Conservation (phyloP, 2,888 invertebrate genomes). For the Ferrisia virgata region DNA sequence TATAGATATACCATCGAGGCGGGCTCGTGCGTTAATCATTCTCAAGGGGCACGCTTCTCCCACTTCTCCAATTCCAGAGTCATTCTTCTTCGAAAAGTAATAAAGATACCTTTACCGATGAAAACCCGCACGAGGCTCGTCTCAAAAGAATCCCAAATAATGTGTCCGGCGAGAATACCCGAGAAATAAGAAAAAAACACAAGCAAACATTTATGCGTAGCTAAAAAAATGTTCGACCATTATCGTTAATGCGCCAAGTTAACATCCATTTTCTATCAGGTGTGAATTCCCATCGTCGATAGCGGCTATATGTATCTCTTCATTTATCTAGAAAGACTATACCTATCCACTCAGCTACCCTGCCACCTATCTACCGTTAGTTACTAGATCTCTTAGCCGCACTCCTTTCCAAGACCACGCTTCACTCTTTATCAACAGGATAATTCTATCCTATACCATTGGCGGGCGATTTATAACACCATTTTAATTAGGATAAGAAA, state of each 20-base stretch:
- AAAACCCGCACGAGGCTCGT: neutral
- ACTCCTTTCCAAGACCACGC: no score
- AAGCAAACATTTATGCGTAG: neutral
- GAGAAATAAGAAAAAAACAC: neutral
- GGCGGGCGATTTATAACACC: no score
- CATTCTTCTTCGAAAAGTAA: neutral
- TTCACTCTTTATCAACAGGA: no score
- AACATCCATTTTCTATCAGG: conserved; percentile 14
- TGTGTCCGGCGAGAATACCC: neutral
- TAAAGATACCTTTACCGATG: neutral
- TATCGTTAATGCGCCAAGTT: neutral
- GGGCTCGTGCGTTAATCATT: neutral
- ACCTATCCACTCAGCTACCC: no score
- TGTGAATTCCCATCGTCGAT: conserved; percentile 6
- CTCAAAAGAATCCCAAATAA: neutral
- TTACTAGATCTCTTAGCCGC: neutral
- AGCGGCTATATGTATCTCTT: neutral
- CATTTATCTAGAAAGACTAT: no score
- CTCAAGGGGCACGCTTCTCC: neutral
- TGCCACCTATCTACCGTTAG: neutral
- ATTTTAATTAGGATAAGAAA: no score
- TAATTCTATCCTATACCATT: no score
- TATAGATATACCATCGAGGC: neutral
- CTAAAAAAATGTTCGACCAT: neutral
- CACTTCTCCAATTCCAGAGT: neutral